Percentiles rank a stretch among this genome's conserved stretches.
Conservation (phyloP, 2,797 vertebrate genomes). For the Gephyroberyx darwinii region DNA sequence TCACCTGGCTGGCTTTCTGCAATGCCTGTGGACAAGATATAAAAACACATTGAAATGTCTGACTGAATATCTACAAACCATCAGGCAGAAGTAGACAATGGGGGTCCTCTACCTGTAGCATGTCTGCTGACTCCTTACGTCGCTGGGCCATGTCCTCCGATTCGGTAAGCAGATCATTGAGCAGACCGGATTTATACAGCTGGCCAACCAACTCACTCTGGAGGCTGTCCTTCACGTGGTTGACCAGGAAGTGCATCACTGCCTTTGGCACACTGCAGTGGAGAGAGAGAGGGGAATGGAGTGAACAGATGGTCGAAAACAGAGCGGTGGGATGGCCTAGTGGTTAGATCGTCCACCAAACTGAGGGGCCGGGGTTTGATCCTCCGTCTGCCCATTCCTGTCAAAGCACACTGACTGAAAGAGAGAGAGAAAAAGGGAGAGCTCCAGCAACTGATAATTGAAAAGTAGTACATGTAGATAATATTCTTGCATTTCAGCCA, state of each 20-base stretch:
- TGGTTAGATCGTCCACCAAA: slow-evolving; percentile 32
- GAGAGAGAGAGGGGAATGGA: slow-evolving; percentile 26
- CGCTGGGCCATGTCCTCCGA: slow-evolving; percentile 99
- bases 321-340: slow-evolving; percentile 36
- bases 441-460: no score
- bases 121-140: slow-evolving; percentile 96
- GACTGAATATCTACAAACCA: background rate
- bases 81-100: no score
- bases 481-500: no score
- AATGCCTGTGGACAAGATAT: slow-evolving; percentile 83
- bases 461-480: no score
- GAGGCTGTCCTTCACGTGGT: slow-evolving; percentile 98
- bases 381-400: slow-evolving; percentile 29
- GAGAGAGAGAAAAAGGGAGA: no score
- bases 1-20: slow-evolving; percentile 96
- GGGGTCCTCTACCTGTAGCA: slow-evolving; percentile 88
- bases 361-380: slow-evolving; percentile 15
- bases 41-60: background rate
- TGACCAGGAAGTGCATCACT: slow-evolving; percentile 99
- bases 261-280: slow-evolving; percentile 93
- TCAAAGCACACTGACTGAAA: background rate
- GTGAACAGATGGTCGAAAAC: slow-evolving; percentile 58
- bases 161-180: slow-evolving; percentile 95
- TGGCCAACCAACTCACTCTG: slow-evolving; percentile 98
- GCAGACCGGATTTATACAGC: slow-evolving; percentile 92